phyloP scores from a whole-genome alignment of 2,113 vertebrate genomes.

The Clarias macrocephalus region DNA sequence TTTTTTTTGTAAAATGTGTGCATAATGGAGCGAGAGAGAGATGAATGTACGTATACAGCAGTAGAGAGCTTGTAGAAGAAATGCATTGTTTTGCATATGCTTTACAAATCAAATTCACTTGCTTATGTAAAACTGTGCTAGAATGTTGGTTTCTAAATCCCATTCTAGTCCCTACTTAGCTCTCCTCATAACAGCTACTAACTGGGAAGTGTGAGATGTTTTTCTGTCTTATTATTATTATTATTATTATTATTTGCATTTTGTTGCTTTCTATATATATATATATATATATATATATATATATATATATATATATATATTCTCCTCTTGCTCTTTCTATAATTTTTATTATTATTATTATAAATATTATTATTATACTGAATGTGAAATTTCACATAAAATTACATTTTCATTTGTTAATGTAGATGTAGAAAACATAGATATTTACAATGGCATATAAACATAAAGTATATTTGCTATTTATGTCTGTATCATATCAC shows the following conservation, averaged over 20 bases:
- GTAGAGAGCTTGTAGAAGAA: not conserved
- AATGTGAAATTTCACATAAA: not conserved
- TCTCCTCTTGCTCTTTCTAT: too few species aligned
- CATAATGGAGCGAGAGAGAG: not conserved
- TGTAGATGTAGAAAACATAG: not conserved
- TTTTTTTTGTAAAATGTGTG: not conserved
- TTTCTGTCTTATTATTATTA: not conserved
- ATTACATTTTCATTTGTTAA: not conserved
- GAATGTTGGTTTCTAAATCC: not conserved
- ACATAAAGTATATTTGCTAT: not conserved
- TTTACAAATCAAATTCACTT: conserved; percentile 6
- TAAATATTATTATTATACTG: not conserved
- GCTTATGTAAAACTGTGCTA: not conserved
- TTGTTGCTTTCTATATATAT: too few species aligned
- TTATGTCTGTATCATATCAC: not conserved
- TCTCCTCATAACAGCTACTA: not conserved
- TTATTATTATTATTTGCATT: not conserved
- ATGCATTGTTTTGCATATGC: not conserved
- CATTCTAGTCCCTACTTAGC: not conserved
- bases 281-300: too few species aligned
- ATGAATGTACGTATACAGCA: not conserved
- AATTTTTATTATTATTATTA: not conserved
- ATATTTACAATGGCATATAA: not conserved
- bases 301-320: too few species aligned
- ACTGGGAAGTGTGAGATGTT: not conserved